Percentiles rank a stretch among this genome's conserved stretches.
Evolutionary conservation across 2,113 vertebrate genomes (phyloP).

Genomic region (Sinocyclocheilus grahami): DNA sequence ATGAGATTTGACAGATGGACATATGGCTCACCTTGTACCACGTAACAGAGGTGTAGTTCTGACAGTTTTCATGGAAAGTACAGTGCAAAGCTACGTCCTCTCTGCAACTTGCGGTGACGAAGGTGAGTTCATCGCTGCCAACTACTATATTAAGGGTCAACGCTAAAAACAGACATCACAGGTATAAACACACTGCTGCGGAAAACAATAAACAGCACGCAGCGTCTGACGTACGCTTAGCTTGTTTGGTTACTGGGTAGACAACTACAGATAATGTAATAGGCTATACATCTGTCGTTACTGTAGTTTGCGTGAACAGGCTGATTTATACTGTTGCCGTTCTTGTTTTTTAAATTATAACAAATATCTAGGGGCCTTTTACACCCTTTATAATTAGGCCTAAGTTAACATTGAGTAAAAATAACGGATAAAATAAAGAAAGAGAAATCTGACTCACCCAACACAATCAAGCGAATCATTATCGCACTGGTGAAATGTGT

Average conservation of each 20-base stretch:
- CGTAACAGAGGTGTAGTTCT: slow-evolving; percentile 7
- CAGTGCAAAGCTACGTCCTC: background rate
- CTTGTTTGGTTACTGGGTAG: background rate
- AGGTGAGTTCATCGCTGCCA: background rate
- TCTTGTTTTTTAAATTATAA: background rate
- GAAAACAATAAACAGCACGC: background rate
- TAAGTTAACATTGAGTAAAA: background rate
- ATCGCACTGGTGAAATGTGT: background rate
- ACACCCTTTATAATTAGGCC: background rate
- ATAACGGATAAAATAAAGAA: background rate
- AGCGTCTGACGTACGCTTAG: background rate
- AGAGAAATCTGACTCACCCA: background rate
- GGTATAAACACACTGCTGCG: background rate
- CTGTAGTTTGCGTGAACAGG: background rate
- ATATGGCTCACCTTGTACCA: slow-evolving; percentile 37
- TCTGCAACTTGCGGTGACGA: background rate
- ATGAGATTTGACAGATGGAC: background rate
- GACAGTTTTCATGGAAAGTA: background rate
- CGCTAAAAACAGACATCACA: slow-evolving; percentile 5
- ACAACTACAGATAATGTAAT: background rate
- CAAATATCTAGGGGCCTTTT: background rate
- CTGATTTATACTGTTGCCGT: background rate
- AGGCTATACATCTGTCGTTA: background rate
- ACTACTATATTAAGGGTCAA: background rate
- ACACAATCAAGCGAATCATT: slow-evolving; percentile 4